phyloP scores from a whole-genome alignment of 2,113 vertebrate species.

The Acanthisitta chloris region DNA sequence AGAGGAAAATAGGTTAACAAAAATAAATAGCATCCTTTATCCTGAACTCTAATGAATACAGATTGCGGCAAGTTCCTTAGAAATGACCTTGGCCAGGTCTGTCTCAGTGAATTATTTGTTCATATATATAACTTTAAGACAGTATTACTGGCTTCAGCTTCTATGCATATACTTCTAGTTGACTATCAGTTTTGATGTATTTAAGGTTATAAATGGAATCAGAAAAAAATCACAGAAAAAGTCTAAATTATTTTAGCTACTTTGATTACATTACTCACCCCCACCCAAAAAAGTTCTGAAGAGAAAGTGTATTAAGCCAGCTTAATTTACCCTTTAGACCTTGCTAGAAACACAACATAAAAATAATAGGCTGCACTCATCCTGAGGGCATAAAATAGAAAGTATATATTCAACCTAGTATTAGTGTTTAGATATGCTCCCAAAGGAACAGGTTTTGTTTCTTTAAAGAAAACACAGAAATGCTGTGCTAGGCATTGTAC shows the following conservation, averaged over 20 bases:
- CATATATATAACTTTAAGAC: background rate
- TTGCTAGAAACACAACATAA: background rate
- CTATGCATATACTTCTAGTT: background rate
- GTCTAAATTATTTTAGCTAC: background rate
- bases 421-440: background rate
- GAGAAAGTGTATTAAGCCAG: conserved; percentile 42
- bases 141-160: background rate
- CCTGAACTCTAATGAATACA: background rate
- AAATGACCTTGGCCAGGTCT: background rate
- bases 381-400: background rate
- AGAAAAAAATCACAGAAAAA: background rate
- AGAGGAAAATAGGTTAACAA: background rate
- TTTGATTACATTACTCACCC: background rate
- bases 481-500: background rate
- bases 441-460: background rate
- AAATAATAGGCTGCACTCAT: background rate
- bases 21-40: conserved; percentile 52
- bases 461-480: background rate
- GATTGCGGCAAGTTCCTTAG: background rate
- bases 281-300: background rate
- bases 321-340: conserved; percentile 29
- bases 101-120: background rate
- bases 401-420: background rate
- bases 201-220: background rate
- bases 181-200: background rate